Conservation (phyloP, 2,113 vertebrate genomes). For the Euleptes europaea region DNA sequence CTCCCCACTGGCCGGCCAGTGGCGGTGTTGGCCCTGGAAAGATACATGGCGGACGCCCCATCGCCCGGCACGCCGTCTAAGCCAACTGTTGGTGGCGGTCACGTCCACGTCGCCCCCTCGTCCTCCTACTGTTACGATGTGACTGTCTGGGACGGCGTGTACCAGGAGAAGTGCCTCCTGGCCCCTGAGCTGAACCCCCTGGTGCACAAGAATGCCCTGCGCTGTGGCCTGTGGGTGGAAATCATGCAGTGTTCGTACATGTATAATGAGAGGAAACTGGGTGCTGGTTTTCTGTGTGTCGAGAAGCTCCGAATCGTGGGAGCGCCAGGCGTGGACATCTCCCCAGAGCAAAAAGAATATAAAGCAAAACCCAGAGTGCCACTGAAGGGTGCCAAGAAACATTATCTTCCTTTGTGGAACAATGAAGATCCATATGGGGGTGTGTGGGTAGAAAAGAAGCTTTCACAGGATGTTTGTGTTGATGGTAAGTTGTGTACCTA, state of each 20-base stretch:
- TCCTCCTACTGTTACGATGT: conserved; percentile 73
- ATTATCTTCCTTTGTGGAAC: conserved; percentile 90
- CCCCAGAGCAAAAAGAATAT: conserved; percentile 54
- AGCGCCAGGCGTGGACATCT: conserved; percentile 23
- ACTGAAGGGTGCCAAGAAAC: conserved; percentile 72
- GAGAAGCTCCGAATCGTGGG: conserved; percentile 64
- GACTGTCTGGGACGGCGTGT: conserved; percentile 78
- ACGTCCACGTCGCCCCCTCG: conserved; percentile 17
- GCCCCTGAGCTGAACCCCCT: conserved; percentile 70
- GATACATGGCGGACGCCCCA: conserved; percentile 63
- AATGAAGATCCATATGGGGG: conserved; percentile 87
- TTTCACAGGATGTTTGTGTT: conserved; percentile 61
- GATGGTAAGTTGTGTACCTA: conserved; percentile 73
- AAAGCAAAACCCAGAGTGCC: conserved; percentile 58
- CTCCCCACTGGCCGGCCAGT: conserved; percentile 52
- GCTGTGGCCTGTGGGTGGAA: conserved; percentile 71
- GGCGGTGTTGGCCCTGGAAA: conserved; percentile 72
- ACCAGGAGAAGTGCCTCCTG: conserved; percentile 76
- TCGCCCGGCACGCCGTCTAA: background rate
- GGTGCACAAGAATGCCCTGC: conserved; percentile 77
- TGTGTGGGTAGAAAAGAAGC: conserved; percentile 70
- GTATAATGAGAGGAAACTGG: conserved; percentile 80
- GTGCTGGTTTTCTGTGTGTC: conserved; percentile 76
- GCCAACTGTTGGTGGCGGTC: conserved; percentile 20
- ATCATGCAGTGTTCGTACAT: conserved; percentile 76